A percentile compares a stretch with the other conserved stretches of the same genome.
Evolutionary conservation across 2,113 vertebrate species (phyloP).

Genomic region (Talpa occidentalis): DNA sequence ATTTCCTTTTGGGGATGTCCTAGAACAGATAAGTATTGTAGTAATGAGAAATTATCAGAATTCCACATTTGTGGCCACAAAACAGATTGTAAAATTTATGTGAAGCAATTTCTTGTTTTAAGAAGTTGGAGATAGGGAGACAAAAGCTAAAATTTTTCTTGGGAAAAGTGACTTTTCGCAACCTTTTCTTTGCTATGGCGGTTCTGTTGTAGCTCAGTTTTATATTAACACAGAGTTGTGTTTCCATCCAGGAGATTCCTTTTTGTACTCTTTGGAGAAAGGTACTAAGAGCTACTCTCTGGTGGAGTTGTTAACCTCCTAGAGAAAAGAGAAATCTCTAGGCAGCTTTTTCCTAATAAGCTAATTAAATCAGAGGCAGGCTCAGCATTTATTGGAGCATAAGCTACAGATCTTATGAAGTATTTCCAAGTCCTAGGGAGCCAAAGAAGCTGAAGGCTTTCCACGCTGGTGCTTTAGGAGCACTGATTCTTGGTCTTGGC

Average conservation of each 20-base stretch:
- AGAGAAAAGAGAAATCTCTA: constrained; percentile 2
- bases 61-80: background rate
- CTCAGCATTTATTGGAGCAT: background rate
- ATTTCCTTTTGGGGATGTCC: background rate
- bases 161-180: background rate
- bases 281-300: background rate
- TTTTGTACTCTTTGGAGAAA: background rate
- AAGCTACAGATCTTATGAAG: background rate
- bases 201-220: background rate
- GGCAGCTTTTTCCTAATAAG: background rate
- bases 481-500: background rate
- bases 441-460: background rate
- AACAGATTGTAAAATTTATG: background rate
- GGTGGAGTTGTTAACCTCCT: background rate
- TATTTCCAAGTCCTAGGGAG: background rate
- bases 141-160: background rate
- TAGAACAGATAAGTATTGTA: background rate
- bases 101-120: constrained; percentile 12
- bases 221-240: constrained; percentile 5
- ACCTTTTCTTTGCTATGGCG: background rate
- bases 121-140: background rate
- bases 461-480: background rate
- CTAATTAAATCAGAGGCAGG: background rate
- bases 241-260: constrained; percentile 7
- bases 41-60: background rate